Base-by-base conservation (phyloP, 2,888 invertebrate genomes). In the Spisula solida region DNA sequence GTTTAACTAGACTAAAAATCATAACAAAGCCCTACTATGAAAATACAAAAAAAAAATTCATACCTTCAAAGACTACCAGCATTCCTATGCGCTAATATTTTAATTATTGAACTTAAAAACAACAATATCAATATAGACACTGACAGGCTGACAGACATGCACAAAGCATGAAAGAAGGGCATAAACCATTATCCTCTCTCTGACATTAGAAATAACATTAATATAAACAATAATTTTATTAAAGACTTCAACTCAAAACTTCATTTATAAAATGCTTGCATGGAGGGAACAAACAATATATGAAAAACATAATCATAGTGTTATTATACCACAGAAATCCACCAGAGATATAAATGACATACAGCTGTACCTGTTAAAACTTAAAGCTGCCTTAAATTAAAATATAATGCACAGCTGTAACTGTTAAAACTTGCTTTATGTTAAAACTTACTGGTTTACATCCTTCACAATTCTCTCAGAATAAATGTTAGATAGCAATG, bases 401-500 rank as follows among this genome's bases (percentile, higher is more conserved):
- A 18, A 75, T n/a, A n/a, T n/a, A 60, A 5, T 25, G 25, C 25
- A 25, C 20, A 66, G 25, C 25, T 75, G 75, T 75, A 75, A 75
- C 75, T 31, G 75, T 31, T 75, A 31, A 31, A 34, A 75, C 16
- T 75, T 75, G 34, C 31, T 75, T 66, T 14, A 75, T 75, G 75
- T 75, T 14, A 75, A 75, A 18, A 75, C 31, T 10, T 75, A 31
- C 75, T 34, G 18, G 16, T 75, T 75, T 75, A 25, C n/a, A 16
- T 16, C 25, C 75, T 18, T 75, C 75, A 18, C 31, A 31, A 34
- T 25, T 75, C 75, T 75, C 34, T 34, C 29, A 75, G 75, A 80
- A 51, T 8, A 41, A 47, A 80, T 80, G 48, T 31, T 75, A 0
- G 31, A 75, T 56, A 51, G 70, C 70, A 55, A 75, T 86, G 86